These are phyloP conservation scores for Limonius californicus DNA, from an alignment of 1,140 invertebrate species.

Conservation along the genomic window DNA sequence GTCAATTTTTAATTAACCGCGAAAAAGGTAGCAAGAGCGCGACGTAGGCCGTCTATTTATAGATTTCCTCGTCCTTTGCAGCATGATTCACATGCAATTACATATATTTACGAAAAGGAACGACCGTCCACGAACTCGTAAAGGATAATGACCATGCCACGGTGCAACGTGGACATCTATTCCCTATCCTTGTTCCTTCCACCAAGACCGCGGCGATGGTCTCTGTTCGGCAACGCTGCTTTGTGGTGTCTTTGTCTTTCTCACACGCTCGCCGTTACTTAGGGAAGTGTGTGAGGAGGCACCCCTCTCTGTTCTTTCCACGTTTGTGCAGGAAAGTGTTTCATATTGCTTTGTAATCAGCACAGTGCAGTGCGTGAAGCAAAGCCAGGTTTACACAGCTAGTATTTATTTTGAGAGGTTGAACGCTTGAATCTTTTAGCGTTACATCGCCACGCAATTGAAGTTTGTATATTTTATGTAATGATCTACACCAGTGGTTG, in stretches of 20 bases:
- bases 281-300: no score
- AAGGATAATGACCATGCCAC: slow-evolving; percentile 9
- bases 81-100: slow-evolving; percentile 15
- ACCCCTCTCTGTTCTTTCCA: not conserved
- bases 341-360: not conserved
- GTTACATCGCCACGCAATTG: no score
- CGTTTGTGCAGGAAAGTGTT: slow-evolving; percentile 4
- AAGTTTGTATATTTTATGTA: no score
- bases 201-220: not conserved
- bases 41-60: slow-evolving; percentile 7
- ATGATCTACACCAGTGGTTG: no score
- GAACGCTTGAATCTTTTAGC: no score
- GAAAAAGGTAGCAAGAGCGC: not conserved
- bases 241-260: not conserved
- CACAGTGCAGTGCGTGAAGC: not conserved
- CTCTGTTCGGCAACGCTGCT: not conserved
- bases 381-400: not conserved
- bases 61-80: slow-evolving; percentile 7
- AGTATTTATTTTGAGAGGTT: not conserved
- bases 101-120: slow-evolving; percentile 5
- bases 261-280: no score
- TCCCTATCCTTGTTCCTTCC: not conserved
- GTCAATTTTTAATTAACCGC: slow-evolving; percentile 4
- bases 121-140: not conserved
- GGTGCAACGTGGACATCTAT: not conserved